Evolutionary conservation across 2,888 invertebrate genomes (phyloP).

Genomic region (Masnerella sp.): DNA sequence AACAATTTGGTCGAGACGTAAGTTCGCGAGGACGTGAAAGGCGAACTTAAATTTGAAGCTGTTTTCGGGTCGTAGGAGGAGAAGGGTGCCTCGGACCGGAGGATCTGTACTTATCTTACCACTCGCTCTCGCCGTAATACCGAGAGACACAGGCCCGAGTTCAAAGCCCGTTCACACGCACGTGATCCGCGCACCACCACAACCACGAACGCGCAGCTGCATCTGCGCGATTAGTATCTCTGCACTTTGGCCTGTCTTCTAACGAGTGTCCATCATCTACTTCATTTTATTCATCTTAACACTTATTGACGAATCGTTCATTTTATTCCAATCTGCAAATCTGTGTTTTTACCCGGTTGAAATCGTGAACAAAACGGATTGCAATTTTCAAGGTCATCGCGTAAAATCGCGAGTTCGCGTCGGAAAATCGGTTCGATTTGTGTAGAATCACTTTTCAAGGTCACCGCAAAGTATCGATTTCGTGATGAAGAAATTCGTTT

Average conservation of each 20-base stretch:
- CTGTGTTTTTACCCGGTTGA: no score
- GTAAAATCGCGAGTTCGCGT: no score
- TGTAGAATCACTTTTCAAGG: no score
- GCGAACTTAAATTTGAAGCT: constrained; percentile 51
- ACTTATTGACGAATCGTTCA: constrained; percentile 39
- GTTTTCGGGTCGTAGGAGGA: constrained; percentile 45
- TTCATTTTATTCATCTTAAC: constrained; percentile 37
- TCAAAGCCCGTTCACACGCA: constrained; percentile 74
- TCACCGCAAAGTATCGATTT: no score
- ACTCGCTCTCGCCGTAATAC: constrained; percentile 40
- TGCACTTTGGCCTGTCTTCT: constrained; percentile 59
- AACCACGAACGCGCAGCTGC: constrained; percentile 44
- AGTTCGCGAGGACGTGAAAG: constrained; percentile 44
- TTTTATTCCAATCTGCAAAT: constrained; percentile 17
- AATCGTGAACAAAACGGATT: no score
- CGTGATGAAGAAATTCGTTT: no score
- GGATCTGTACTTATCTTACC: constrained; percentile 48
- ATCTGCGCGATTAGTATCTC: constrained; percentile 58
- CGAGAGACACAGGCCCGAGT: constrained; percentile 60
- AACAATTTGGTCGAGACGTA: constrained; percentile 40
- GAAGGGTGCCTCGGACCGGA: constrained; percentile 30
- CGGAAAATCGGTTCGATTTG: no score
- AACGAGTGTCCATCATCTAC: constrained; percentile 41
- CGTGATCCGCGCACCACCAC: constrained; percentile 22
- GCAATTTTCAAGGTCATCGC: no score